phyloP scores from a whole-genome alignment of 2,888 invertebrate genomes.

The Pemphredon lugubris region DNA sequence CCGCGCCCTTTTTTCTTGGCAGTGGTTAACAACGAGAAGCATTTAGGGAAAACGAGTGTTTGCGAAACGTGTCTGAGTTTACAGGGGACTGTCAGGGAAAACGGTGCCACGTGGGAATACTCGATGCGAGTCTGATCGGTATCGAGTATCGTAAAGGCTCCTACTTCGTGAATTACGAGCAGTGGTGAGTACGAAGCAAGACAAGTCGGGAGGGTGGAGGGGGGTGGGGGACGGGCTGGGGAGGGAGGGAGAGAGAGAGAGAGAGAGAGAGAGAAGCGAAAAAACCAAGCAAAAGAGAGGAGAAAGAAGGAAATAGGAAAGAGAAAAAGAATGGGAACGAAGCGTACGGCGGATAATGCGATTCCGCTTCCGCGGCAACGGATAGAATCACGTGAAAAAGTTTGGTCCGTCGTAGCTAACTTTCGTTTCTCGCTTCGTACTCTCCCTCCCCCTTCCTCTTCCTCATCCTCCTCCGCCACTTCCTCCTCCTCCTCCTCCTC shows the following conservation, averaged over 20 bases:
- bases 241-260: background rate
- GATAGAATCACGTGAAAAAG: slow-evolving; percentile 61
- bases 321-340: slow-evolving; percentile 24
- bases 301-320: slow-evolving; percentile 1
- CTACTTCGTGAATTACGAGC: slow-evolving; percentile 47
- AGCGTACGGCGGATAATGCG: slow-evolving; percentile 65
- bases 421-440: slow-evolving; percentile 47
- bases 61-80: slow-evolving; percentile 26
- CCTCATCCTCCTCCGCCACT: too few relatives aligned
- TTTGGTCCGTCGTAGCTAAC: slow-evolving; percentile 52
- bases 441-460: too few relatives aligned
- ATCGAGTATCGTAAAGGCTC: slow-evolving; percentile 41
- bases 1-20: too few relatives aligned
- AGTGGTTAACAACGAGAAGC: slow-evolving; percentile 18
- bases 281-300: background rate
- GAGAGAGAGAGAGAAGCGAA: background rate
- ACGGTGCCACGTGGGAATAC: slow-evolving; percentile 49
- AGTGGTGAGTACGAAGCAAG: slow-evolving; percentile 28
- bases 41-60: slow-evolving; percentile 38
- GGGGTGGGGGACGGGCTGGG: slow-evolving; percentile 1
- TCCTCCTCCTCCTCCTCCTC: slow-evolving; percentile 1
- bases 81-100: slow-evolving; percentile 46
- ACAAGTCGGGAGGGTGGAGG: slow-evolving; percentile 22
- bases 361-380: slow-evolving; percentile 54
- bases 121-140: slow-evolving; percentile 39